Percentiles rank a stretch among this genome's conserved stretches.
Conservation (phyloP, 2,888 invertebrate species). For the Escarpia spicata region DNA sequence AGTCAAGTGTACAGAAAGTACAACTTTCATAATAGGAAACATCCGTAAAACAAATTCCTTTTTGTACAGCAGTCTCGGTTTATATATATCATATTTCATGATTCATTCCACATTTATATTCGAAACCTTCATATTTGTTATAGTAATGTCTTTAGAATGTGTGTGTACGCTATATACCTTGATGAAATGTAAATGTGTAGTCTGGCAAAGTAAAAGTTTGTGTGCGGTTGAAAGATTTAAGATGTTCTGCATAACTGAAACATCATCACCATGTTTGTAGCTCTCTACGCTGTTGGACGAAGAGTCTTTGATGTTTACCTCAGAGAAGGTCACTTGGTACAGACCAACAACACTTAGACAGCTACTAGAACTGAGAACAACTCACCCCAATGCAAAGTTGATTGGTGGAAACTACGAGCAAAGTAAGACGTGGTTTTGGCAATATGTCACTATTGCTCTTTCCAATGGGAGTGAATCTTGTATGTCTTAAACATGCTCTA, state of each 20-base stretch:
- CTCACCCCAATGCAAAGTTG: conserved; percentile 61
- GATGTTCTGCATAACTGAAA: too few relatives aligned
- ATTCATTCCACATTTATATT: neutral
- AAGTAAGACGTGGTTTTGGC: too few relatives aligned
- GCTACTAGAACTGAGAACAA: conserved; percentile 75
- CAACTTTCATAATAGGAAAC: neutral
- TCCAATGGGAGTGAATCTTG: too few relatives aligned
- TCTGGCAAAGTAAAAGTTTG: too few relatives aligned
- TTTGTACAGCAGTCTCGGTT: too few relatives aligned
- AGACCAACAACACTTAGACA: conserved; percentile 76
- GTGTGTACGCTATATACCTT: too few relatives aligned
- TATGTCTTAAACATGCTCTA: too few relatives aligned
- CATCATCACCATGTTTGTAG: conserved; percentile 37
- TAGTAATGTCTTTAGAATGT: neutral
- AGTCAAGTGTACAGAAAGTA: too few relatives aligned
- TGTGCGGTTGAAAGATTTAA: too few relatives aligned
- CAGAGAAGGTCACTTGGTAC: conserved; percentile 78
- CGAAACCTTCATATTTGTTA: neutral
- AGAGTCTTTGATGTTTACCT: conserved; percentile 73
- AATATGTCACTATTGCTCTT: too few relatives aligned
- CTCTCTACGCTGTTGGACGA: conserved; percentile 68
- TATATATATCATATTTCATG: too few relatives aligned
- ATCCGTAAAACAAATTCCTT: conserved; percentile 73
- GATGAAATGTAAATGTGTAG: too few relatives aligned
- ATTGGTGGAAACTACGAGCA: conserved; percentile 73